A percentile compares a stretch with the other conserved stretches of the same genome.
These are phyloP conservation scores for Conus canariensis DNA, from an alignment of 2,888 invertebrate genomes.

Conservation along the genomic window DNA sequence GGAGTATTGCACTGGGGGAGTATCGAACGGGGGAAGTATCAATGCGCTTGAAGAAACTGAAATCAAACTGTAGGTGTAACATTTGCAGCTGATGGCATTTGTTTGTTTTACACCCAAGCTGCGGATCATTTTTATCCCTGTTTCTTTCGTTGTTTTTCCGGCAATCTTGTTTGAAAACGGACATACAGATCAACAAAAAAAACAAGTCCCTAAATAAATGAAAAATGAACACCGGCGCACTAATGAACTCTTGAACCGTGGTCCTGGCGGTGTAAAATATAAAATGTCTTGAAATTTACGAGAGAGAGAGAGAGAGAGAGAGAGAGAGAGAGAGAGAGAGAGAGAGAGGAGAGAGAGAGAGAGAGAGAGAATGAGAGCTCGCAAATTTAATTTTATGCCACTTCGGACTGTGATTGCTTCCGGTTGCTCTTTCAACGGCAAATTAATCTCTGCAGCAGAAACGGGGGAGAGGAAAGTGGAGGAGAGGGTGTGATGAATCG, in stretches of 20 bases:
- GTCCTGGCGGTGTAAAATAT: neutral
- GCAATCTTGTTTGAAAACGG: neutral
- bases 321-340: no score
- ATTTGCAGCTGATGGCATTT: no score
- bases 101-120: no score
- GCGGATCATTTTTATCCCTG: no score
- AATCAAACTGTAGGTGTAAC: no score
- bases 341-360: no score
- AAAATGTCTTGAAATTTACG: neutral
- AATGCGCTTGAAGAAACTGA: no score
- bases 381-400: neutral
- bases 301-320: no score
- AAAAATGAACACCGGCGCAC: neutral
- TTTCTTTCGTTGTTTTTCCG: no score
- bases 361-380: neutral
- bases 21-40: no score
- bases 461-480: neutral
- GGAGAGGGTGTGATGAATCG: neutral
- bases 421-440: conserved; percentile 18
- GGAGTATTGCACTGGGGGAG: no score
- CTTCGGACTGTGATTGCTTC: neutral
- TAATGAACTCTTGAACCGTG: neutral
- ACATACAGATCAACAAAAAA: neutral
- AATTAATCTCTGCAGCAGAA: neutral
- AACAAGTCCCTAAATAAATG: neutral